Evolutionary conservation across 2,113 vertebrate species (phyloP).

Genomic region (Elgaria multicarinata): DNA sequence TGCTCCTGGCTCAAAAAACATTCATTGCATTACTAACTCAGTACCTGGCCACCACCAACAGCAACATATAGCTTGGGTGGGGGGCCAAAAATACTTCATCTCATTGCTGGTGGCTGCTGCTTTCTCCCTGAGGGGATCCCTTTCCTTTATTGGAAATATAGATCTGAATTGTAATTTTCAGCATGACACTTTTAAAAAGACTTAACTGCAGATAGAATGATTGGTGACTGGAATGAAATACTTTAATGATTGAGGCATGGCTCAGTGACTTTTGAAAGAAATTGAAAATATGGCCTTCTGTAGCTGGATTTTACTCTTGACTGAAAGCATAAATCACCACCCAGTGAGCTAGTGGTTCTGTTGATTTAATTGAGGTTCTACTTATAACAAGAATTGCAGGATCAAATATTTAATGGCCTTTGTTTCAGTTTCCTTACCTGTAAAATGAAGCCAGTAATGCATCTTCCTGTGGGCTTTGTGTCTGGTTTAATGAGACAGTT

Average conservation of each 20-base stretch:
- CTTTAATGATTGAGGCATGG: not conserved
- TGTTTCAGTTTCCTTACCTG: slow-evolving; percentile 36
- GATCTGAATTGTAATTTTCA: not conserved
- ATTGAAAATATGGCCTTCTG: not conserved
- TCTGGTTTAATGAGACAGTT: slow-evolving; percentile 54
- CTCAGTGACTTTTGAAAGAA: not conserved
- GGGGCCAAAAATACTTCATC: too few species aligned
- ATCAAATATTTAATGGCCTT: slow-evolving; percentile 52
- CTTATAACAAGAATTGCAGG: slow-evolving; percentile 27
- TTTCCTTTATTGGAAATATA: not conserved
- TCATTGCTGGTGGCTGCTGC: not conserved
- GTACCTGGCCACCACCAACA: not conserved
- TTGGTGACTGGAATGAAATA: not conserved
- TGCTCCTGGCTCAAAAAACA: not conserved
- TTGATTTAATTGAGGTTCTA: not conserved
- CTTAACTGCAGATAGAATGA: not conserved
- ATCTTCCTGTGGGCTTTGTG: slow-evolving; percentile 41
- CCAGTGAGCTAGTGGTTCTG: not conserved
- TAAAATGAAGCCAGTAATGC: slow-evolving; percentile 2
- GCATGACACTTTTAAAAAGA: not conserved
- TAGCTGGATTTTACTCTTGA: not conserved
- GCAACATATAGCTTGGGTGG: not conserved
- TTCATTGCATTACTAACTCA: not conserved
- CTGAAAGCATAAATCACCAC: not conserved
- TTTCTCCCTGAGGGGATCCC: not conserved